Base-by-base conservation (phyloP, 2,113 vertebrate genomes). In the Heterotilapia buettikoferi region DNA sequence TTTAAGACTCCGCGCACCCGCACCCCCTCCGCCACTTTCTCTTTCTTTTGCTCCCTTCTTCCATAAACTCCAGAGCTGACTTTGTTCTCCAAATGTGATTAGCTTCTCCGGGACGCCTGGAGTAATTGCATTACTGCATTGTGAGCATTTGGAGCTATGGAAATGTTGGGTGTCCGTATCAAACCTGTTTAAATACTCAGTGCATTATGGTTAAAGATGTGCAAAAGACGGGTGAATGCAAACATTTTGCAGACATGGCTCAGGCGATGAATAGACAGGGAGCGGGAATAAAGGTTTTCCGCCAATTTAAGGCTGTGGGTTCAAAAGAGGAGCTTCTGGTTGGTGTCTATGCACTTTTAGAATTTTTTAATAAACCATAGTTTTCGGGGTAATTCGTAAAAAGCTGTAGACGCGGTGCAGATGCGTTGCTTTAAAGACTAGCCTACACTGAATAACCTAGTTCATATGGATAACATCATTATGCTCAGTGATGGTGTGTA, bases 1-100 rank as follows among this genome's bases (percentile, higher is more conserved):
- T 92, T 94, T 95, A 94, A 95, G 94, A 93, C 92, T 92, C 84
- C 8, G 40, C 57, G 83, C 68, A 13, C 88, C 93, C 82, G 26
- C 76, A 24, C 84, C 53, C 82, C 82, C 71, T 84, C 31, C 47
- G 73, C 68, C 83, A 18, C 78, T 50, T 47, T 84, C 87, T 88
- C 86, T 90, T 95, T 94, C 88, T 94, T 91, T 90, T 50, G 59
- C 89, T 88, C 85, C 84, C 90, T 91, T 93, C 94, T 95, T 93
- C 90, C 93, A 94, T 92, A 95, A 96, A 96, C 92, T 95, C 94
- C 82, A 61, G 90, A 86, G 90, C 94, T 86, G 90, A 95, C 94
- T 96, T 97, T 97, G 96, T 96, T 96, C 94, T 91, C 95, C 84
- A 94, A 97, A 97, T 96, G 96, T 96, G 96, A 97, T 97, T 97